Evolutionary conservation across 92 coral and sea anemone genomes (phyloP), one percentile per base, ranked within the genome.

Genomic region (Actinernus sp.): DNA sequence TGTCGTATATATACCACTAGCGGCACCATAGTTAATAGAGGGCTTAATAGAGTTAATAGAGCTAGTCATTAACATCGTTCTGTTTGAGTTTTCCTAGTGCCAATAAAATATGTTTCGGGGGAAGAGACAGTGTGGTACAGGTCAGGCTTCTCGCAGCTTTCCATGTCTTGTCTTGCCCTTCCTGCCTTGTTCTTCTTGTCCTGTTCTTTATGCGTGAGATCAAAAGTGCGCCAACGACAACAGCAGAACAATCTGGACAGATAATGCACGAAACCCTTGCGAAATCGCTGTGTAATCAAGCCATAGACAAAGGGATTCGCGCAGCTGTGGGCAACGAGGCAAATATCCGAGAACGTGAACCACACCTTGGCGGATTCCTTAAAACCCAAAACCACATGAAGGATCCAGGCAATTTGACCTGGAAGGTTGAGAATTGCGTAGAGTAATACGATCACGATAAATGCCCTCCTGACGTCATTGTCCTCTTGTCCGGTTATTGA

Each of bases 231-330:
- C n/a, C n/a, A n/a, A n/a, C n/a, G n/a, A 34, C 41, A 34, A 8
- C 52, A 45, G 52, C 52, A 45, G 19, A 7, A 45, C 19, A 45
- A 4, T 12, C 52, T 12, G 52, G 52, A 45, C 8, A 45, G 22
- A 45, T 45, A 45, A 18, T 45, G 19, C 8, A 45, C 21, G 21
- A 45, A 45, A 4, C 52, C 52, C 11, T 5, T 8, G 26, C 70
- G 70, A 45, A 62, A 62, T 46, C 47, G 13, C 33, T 55, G 70
- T 5, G 70, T 37, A 18, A 62, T 27, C 22, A 40, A 41, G 2
- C 70, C 70, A 20, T 62, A 62, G 4, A 62, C 70, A 19, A 62
- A 43, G 14, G 70, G 70, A 30, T 62, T 62, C 33, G 37, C 46
- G 22, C 70, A 62, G 55, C 31, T 62, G 18, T 62, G 67, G 4